Evolutionary conservation across 2,113 vertebrate genomes (phyloP).

Genomic region (Platichthys stellatus): DNA sequence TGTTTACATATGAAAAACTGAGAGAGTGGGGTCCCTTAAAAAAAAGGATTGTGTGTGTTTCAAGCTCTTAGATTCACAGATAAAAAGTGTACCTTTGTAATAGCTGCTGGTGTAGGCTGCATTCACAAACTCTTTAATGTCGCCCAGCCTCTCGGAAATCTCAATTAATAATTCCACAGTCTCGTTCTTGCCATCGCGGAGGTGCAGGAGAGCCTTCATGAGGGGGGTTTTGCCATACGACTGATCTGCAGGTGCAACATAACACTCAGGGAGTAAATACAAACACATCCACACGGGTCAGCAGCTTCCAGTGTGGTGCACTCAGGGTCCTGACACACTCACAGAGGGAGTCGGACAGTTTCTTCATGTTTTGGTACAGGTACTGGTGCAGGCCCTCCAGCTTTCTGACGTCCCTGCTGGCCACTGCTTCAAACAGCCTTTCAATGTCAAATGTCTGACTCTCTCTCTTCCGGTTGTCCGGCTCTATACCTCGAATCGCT

Average conservation of each 20-base stretch:
- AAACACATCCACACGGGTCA: background rate
- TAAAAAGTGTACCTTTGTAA: conserved; percentile 75
- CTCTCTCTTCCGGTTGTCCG: conserved; percentile 58
- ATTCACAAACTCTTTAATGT: conserved; percentile 89
- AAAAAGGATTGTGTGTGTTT: background rate
- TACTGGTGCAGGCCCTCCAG: conserved; percentile 87
- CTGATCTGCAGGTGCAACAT: conserved; percentile 79
- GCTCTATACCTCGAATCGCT: conserved; percentile 55
- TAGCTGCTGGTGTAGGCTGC: conserved; percentile 88
- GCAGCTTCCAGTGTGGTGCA: background rate
- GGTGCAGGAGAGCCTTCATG: conserved; percentile 94
- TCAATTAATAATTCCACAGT: conserved; percentile 87
- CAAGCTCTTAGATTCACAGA: background rate
- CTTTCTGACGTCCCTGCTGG: conserved; percentile 82
- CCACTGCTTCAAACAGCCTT: conserved; percentile 88
- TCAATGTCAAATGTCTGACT: conserved; percentile 60
- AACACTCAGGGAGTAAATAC: conserved; percentile 14
- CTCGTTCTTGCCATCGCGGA: conserved; percentile 86
- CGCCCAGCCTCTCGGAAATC: conserved; percentile 87
- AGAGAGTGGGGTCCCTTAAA: background rate
- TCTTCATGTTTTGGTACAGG: conserved; percentile 84
- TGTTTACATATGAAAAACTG: background rate
- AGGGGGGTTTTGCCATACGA: conserved; percentile 91
- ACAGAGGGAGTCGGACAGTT: conserved; percentile 89
- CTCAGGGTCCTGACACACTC: conserved; percentile 65